These are phyloP conservation scores for Crypturellus undulatus DNA, from an alignment of 2,113 vertebrate species.

Conservation along the genomic window DNA sequence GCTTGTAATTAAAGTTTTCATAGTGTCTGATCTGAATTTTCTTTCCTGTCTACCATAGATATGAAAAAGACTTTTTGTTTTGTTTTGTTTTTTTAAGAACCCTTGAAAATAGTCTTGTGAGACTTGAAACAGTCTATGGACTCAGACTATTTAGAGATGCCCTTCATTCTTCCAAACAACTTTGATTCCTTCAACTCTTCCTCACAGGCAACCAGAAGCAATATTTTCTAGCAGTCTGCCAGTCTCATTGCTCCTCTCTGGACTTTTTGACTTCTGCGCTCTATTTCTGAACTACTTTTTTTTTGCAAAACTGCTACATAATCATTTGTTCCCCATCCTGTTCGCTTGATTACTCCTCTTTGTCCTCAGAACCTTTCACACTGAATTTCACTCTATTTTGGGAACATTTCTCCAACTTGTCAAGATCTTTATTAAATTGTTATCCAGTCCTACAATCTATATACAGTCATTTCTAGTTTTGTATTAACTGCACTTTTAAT, in stretches of 20 bases:
- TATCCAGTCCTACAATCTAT: background rate
- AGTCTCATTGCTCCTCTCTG: background rate
- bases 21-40: background rate
- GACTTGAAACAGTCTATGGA: background rate
- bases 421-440: background rate
- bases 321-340: background rate
- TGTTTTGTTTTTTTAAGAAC: background rate
- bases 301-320: background rate
- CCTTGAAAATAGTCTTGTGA: background rate
- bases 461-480: background rate
- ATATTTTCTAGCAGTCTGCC: background rate
- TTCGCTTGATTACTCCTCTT: background rate
- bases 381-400: background rate
- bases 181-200: background rate
- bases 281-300: background rate
- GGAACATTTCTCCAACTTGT: background rate
- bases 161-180: background rate
- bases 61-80: background rate
- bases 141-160: background rate
- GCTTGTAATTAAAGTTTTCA: background rate
- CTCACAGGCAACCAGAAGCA: background rate
- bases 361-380: background rate
- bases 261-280: background rate
- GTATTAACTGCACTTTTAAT: constrained; percentile 6
- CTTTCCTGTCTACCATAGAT: background rate